Evolutionary conservation across 37 sponge, comb jelly and placozoan genomes (phyloP), one percentile per base, ranked within the genome.

Genomic region (Amphimedon queenslandica): DNA sequence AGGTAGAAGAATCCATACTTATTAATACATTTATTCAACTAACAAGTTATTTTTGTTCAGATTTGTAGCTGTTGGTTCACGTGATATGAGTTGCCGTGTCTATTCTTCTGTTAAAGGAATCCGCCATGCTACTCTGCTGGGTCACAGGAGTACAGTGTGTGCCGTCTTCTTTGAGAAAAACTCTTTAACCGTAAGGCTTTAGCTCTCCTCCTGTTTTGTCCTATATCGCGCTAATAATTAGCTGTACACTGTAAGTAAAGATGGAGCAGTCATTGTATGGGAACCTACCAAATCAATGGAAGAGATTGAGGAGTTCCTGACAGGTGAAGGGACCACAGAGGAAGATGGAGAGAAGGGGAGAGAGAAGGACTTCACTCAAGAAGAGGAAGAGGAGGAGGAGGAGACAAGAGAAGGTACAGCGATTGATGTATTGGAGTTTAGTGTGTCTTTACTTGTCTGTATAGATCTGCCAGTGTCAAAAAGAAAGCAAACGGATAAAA

Each of bases 11-110:
- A n/a, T n/a, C n/a, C n/a, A n/a, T n/a, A n/a, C n/a, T n/a, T n/a
- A n/a, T n/a, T n/a, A n/a, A n/a, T n/a, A n/a, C n/a, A n/a, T n/a
- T n/a, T n/a, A n/a, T n/a, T n/a, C n/a, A n/a, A n/a, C n/a, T n/a
- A n/a, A n/a, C n/a, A n/a, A n/a, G n/a, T n/a, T n/a, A n/a, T n/a
- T n/a, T n/a, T n/a, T n/a, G n/a, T n/a, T n/a, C n/a, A 90, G 95
- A 53, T 96, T 92, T 72, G 42, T 96, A 66, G 90, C 82, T 33
- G 84, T 89, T 40, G 93, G 93, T 2, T 88, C 89, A 0, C 56
- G 82, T 24, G 99, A 99, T 71, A 92, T 82, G 75, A 90, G 90
- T 32, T 83, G 84, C 37, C 79, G 96, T 42, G 76, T 99, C 11
- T 92, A 77, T 78, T 83, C 90, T 16, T 82, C 71, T n/a, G 69